Percentiles rank a stretch among this genome's conserved stretches.
Evolutionary conservation across 2,888 invertebrate genomes (phyloP).

Genomic region (Drosophila formosana): DNA sequence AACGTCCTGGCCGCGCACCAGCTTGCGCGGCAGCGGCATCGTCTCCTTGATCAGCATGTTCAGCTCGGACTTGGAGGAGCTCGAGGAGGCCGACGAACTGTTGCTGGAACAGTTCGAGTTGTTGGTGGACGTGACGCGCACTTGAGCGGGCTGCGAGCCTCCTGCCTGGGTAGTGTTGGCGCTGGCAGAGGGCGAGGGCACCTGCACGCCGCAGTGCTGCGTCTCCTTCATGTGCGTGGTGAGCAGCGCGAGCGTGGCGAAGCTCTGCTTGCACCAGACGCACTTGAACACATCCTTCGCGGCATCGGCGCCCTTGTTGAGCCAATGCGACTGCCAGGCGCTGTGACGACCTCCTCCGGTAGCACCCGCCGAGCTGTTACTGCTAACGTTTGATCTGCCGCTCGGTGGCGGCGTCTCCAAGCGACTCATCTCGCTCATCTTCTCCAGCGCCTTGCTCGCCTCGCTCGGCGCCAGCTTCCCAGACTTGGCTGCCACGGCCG

Average conservation of each 20-base stretch:
- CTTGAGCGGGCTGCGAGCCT: not conserved
- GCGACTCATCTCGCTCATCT: slow-evolving; percentile 95
- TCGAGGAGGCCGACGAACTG: slow-evolving; percentile 88
- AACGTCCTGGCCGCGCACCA: slow-evolving; percentile 98
- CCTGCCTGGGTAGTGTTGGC: no score
- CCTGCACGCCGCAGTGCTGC: slow-evolving; percentile 96
- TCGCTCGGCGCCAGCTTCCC: slow-evolving; percentile 92
- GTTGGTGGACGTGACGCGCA: slow-evolving; percentile 71
- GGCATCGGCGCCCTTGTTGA: slow-evolving; percentile 97
- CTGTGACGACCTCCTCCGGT: slow-evolving; percentile 89
- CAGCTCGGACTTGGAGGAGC: slow-evolving; percentile 90
- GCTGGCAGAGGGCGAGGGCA: slow-evolving; percentile 86
- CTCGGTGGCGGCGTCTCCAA: slow-evolving; percentile 86
- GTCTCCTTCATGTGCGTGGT: slow-evolving; percentile 99
- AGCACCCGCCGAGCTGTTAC: not conserved
- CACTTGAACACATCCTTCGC: slow-evolving; percentile 98
- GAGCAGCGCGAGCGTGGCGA: slow-evolving; percentile 96
- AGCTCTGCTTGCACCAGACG: slow-evolving; percentile 99
- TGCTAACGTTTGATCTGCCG: slow-evolving; percentile 82
- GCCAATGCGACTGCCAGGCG: slow-evolving; percentile 99
- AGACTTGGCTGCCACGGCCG: slow-evolving; percentile 89
- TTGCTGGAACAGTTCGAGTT: slow-evolving; percentile 85
- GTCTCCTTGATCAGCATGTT: slow-evolving; percentile 96
- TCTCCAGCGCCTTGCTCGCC: slow-evolving; percentile 94
- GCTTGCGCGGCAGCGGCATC: slow-evolving; percentile 96